Evolutionary conservation across 2,113 vertebrate genomes (phyloP), one percentile per base, ranked within the genome.

Genomic region (Symphodus melops): DNA sequence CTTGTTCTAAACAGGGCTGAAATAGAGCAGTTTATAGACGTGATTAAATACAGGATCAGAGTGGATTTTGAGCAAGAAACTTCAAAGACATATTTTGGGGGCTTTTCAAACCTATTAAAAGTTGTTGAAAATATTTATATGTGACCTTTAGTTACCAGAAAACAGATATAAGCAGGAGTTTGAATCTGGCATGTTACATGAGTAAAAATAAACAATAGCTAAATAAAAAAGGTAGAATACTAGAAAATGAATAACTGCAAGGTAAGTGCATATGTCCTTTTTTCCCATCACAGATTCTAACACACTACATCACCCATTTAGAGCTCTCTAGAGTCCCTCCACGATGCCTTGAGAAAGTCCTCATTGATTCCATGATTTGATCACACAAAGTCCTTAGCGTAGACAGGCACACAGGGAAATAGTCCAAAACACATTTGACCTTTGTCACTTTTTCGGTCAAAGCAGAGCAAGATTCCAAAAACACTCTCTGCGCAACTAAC

Each of bases 371-470:
- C 11, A 20, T 49, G 53, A 57, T 67, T 65, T 49, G 54, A 82
- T 75, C n/a, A 56, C 25, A 21, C 44, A 10, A 28, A 17, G 56
- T 69, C 68, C 62, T 73, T 19, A 20, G 46, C 70, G 59, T 37
- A 71, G 59, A 68, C 60, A 75, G 64, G 72, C 68, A 65, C 14
- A 53, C 36, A 67, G 23, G 33, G 39, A 9, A 68, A 75, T 20
- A 54, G 56, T 28, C 42, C 79, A 48, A 84, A 78, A 75, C 65
- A 62, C 79, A 51, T 39, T 37, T 46, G 77, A 90, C 72, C 81
- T 84, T 81, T 33, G 28, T 5, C 28, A 33, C 28, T 33, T 28
- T 28, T 33, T 33, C 28, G 28, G 28, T 33, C 28, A 33, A 78
- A 64, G 60, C 53, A 23, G 77, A 75, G 77, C 14, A 7, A 28